Base-by-base conservation (phyloP, 2,888 invertebrate genomes). In the Steromphala cineraria region DNA sequence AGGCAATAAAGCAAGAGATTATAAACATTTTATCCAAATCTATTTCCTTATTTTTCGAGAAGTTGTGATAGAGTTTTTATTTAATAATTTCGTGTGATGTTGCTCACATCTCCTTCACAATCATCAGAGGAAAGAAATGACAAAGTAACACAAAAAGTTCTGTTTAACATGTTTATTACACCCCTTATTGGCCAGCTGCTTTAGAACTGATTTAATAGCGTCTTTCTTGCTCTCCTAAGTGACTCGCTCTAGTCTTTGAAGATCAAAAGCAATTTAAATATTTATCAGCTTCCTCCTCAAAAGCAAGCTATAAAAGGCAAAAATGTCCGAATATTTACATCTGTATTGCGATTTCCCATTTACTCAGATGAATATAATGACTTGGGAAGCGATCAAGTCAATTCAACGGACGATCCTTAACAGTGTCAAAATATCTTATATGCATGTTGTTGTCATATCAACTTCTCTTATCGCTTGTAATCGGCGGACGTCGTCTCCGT, bases 241-340 rank as follows among this genome's bases (percentile, higher is more conserved):
- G 36, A 36, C 71, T 71, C 31, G 36, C 19, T 31, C 36, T 17
- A 31, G 71, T 71, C 71, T 71, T 71, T 71, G 71, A 71, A 71
- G 71, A 71, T 71, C 71, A 71, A 36, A 71, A 71, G 71, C 71
- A 71, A 71, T 71, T 71, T 71, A 71, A 71, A 71, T 71, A 71
- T 71, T 71, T 71, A 71, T 71, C 71, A 71, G 71, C 10, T 36
- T 19, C 36, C 36, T 36, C 17, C 71, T 71, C 62, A 71, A 71
- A 71, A 71, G 71, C 71, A 71, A 19, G 17, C n/a, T 19, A 71
- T 71, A 71, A 71, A 71, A 71, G n/a, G 36, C 40, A 71, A 71
- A 71, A 40, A 31, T 36, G 71, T 10, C 17, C 2, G 71, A 71
- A 71, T 71, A 71, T 71, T 71, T 71, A 71, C 71, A 71, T 71